Evolutionary conservation across 2,797 vertebrate genomes (phyloP).

Genomic region (Mallotus villosus): DNA sequence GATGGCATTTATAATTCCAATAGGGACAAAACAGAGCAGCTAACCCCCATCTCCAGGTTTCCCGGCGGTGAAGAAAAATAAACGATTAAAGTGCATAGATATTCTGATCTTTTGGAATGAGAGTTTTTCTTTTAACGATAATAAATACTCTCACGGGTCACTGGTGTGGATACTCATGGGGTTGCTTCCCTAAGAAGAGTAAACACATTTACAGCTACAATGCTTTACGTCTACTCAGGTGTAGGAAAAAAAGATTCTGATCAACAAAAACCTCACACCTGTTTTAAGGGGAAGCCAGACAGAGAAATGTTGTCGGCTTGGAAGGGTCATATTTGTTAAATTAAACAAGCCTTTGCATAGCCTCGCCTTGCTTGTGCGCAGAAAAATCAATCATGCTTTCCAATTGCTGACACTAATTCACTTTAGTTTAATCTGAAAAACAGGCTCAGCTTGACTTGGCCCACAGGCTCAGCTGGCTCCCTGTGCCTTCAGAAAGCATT

Average conservation of each 20-base stretch:
- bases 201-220: too few relatives aligned
- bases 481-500: constrained; percentile 48
- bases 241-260: background rate
- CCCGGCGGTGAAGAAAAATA: background rate
- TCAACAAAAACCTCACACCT: constrained; percentile 46
- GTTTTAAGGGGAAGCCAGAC: constrained; percentile 40
- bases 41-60: background rate
- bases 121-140: background rate
- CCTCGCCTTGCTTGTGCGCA: constrained; percentile 52
- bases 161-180: too few relatives aligned
- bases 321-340: constrained; percentile 68
- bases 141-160: too few relatives aligned
- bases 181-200: too few relatives aligned
- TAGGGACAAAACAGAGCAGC: background rate
- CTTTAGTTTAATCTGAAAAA: constrained; percentile 72
- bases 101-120: too few relatives aligned
- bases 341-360: constrained; percentile 60
- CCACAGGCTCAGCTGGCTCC: constrained; percentile 52
- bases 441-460: constrained; percentile 50
- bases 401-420: constrained; percentile 65
- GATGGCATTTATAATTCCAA: background rate
- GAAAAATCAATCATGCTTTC: constrained; percentile 69
- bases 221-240: too few relatives aligned
- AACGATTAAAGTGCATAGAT: too few relatives aligned
- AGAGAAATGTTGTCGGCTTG: constrained; percentile 52